Base-by-base conservation (phyloP, 2,797 vertebrate genomes). In the Carapus acus region DNA sequence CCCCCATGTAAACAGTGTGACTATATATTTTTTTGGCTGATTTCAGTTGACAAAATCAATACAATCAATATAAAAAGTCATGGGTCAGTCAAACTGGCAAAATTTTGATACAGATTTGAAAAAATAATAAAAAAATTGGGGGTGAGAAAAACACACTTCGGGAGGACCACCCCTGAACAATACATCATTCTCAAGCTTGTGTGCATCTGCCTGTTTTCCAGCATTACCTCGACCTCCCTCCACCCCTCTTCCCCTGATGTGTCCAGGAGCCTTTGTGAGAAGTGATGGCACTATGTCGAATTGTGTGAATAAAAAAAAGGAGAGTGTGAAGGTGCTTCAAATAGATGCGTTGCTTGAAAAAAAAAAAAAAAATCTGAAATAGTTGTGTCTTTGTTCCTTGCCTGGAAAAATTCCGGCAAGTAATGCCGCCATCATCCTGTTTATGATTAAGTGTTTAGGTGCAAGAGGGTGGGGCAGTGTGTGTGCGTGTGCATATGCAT, bases 191-290 rank as follows among this genome's bases (percentile, higher is more conserved):
- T 50, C 13, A 12, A n/a, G n/a, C n/a, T n/a, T n/a, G n/a, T 39
- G 47, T 62, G 63, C 57, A 58, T 69, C 59, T 67, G 52, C 58
- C 53, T 65, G 60, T 60, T n/a, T n/a, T n/a, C n/a, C n/a, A n/a
- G n/a, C n/a, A n/a, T n/a, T n/a, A n/a, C n/a, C n/a, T n/a, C n/a
- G n/a, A n/a, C n/a, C n/a, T n/a, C n/a, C n/a, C n/a, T n/a, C n/a
- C n/a, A n/a, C n/a, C n/a, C n/a, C n/a, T n/a, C 68, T 77, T 49
- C 60, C 65, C 74, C 79, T 21, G 65, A 72, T 62, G 69, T 24
- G 72, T 67, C 49, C 11, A 13, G 64, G 50, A 74, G 70, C 75
- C 73, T 81, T 78, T 74, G 69, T 51, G 12, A 66, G 48, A 72
- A 56, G 49, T 48, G 59, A 68, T 52, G 66, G 62, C 69, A 74